phyloP scores from a whole-genome alignment of 1,140 invertebrate genomes.

The Ceratosolen fusciceps region DNA sequence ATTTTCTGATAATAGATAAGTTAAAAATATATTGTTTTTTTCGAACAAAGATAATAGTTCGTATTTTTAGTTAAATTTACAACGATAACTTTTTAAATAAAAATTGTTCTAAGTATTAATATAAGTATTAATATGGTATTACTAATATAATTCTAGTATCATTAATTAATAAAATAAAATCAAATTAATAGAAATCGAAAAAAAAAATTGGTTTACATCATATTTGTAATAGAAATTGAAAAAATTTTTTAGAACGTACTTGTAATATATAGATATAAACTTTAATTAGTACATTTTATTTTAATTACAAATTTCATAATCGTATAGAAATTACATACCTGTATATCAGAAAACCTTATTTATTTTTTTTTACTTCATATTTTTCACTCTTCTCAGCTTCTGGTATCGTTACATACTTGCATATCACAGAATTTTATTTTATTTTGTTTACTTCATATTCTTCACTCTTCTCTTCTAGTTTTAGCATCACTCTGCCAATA shows the following conservation, averaged over 20 bases:
- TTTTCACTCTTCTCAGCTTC: conserved; percentile 8
- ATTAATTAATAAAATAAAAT: conserved; percentile 4
- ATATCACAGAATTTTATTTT: conserved; percentile 32
- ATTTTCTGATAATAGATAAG: too few relatives aligned
- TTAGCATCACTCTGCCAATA: neutral
- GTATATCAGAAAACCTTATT: conserved; percentile 33
- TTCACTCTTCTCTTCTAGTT: neutral
- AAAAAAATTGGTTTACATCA: neutral
- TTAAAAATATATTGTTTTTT: too few relatives aligned
- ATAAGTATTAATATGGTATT: too few relatives aligned
- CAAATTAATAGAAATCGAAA: neutral
- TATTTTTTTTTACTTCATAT: too few relatives aligned
- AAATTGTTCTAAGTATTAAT: too few relatives aligned
- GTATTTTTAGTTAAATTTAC: too few relatives aligned
- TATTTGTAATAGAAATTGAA: neutral
- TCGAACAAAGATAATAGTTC: too few relatives aligned
- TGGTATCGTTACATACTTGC: too few relatives aligned
- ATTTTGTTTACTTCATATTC: too few relatives aligned
- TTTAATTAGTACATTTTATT: conserved; percentile 19
- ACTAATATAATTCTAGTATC: too few relatives aligned
- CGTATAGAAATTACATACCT: conserved; percentile 23
- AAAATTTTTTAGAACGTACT: conserved; percentile 14
- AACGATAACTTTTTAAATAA: too few relatives aligned
- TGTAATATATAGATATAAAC: conserved; percentile 24
- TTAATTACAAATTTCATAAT: too few relatives aligned